Conservation (phyloP, 2,797 vertebrate genomes). For the Paedocypris micromegethes region DNA sequence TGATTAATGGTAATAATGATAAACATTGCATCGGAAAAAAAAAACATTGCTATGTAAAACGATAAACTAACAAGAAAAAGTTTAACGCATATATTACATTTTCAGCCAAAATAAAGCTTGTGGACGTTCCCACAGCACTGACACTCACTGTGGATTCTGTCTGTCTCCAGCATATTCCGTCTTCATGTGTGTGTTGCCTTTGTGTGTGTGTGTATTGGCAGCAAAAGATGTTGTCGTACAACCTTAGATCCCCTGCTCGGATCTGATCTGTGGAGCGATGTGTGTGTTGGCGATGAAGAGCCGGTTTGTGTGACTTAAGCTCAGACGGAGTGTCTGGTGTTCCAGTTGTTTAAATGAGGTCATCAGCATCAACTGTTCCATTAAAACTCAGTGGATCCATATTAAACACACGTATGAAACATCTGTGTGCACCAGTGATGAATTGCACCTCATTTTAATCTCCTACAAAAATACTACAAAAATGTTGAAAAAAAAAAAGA, state of each 20-base stretch:
- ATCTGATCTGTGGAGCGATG: constrained; percentile 25
- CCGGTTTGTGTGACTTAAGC: constrained; percentile 19
- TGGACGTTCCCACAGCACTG: constrained; percentile 23
- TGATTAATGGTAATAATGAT: too few species aligned
- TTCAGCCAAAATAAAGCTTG: constrained; percentile 10
- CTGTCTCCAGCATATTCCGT: constrained; percentile 30
- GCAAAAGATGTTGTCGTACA: constrained; percentile 25
- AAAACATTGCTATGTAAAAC: background rate
- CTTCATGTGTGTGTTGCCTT: constrained; percentile 20
- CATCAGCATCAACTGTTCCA: constrained; percentile 5
- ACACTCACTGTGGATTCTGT: constrained; percentile 30
- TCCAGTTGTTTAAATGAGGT: constrained; percentile 27
- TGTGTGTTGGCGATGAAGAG: constrained; percentile 21
- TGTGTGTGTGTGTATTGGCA: constrained; percentile 30
- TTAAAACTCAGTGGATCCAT: background rate
- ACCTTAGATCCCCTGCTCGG: constrained; percentile 28
- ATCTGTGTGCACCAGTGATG: too few species aligned
- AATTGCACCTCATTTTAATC: too few species aligned
- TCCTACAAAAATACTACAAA: too few species aligned
- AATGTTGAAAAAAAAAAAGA: too few species aligned
- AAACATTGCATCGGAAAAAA: too few species aligned
- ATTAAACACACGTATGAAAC: constrained; percentile 3
- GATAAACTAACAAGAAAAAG: too few species aligned
- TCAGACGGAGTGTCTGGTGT: constrained; percentile 15
- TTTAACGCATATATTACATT: background rate